A percentile compares a stretch with the other conserved stretches of the same genome.
Conservation (phyloP, 2,888 invertebrate species). For the Sarcophaga caerulescens region DNA sequence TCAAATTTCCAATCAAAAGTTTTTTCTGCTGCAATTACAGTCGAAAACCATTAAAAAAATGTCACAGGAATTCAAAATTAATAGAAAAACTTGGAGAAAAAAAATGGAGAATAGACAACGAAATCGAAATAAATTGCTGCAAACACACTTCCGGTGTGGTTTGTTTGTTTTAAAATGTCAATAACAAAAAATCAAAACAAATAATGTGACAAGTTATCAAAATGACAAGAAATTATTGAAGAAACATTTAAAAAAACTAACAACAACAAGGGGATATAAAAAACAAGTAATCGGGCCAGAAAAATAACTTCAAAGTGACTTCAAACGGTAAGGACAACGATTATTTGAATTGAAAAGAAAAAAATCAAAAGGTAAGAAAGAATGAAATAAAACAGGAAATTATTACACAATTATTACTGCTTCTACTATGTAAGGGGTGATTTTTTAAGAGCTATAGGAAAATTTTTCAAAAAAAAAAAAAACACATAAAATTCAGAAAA, state of each 20-base stretch:
- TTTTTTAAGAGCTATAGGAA: too few species aligned
- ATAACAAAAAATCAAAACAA: slow-evolving; percentile 59
- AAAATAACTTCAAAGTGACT: slow-evolving; percentile 56
- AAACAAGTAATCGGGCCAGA: neutral
- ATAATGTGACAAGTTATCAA: slow-evolving; percentile 55
- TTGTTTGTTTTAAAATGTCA: slow-evolving; percentile 71
- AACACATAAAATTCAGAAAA: too few species aligned
- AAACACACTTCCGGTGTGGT: slow-evolving; percentile 67
- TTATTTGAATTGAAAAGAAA: slow-evolving; percentile 13
- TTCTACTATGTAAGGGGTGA: neutral
- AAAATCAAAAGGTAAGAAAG: neutral
- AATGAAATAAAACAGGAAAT: slow-evolving; percentile 25
- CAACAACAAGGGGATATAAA: neutral
- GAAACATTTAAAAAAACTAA: neutral
- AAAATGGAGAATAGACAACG: too few species aligned
- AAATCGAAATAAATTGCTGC: neutral
- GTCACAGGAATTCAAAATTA: slow-evolving; percentile 1
- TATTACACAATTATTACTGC: slow-evolving; percentile 53
- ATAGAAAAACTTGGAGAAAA: neutral
- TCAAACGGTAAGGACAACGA: slow-evolving; percentile 25
- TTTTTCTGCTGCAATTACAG: neutral
- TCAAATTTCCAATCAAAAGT: too few species aligned
- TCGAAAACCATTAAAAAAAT: slow-evolving; percentile 49
- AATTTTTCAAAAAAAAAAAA: too few species aligned
- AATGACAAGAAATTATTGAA: slow-evolving; percentile 1